Evolutionary conservation across 1,140 invertebrate species (phyloP).

Genomic region (Drosophila gunungcola): DNA sequence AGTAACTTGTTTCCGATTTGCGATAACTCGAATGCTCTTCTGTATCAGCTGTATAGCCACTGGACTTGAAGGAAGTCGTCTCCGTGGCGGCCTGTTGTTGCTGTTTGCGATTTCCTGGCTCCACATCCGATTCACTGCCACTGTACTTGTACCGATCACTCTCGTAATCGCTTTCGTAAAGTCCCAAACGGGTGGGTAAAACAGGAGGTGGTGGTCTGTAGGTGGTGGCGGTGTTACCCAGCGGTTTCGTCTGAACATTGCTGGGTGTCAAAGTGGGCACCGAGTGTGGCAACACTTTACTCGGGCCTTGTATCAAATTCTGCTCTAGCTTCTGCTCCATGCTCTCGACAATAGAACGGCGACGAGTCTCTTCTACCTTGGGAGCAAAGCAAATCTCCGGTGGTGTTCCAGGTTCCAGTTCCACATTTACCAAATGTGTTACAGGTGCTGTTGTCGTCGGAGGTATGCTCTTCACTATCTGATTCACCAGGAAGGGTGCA

Average conservation of each 20-base stretch:
- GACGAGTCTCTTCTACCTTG: slow-evolving; percentile 77
- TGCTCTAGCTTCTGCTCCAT: slow-evolving; percentile 87
- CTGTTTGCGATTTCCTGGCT: slow-evolving; percentile 86
- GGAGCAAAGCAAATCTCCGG: slow-evolving; percentile 88
- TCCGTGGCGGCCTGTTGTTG: slow-evolving; percentile 70
- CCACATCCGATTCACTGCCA: slow-evolving; percentile 88
- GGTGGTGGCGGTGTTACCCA: slow-evolving; percentile 10
- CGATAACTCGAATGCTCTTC: slow-evolving; percentile 86
- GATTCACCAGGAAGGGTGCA: slow-evolving; percentile 86
- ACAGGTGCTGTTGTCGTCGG: slow-evolving; percentile 71
- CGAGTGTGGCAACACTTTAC: slow-evolving; percentile 86
- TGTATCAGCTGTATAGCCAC: slow-evolving; percentile 90
- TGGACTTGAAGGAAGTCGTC: slow-evolving; percentile 84
- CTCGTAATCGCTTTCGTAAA: slow-evolving; percentile 90
- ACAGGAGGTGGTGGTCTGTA: slow-evolving; percentile 85
- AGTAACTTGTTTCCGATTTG: slow-evolving; percentile 75
- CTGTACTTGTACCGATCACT: slow-evolving; percentile 90
- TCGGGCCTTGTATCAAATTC: slow-evolving; percentile 86
- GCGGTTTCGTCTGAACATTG: slow-evolving; percentile 13
- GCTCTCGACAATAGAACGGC: slow-evolving; percentile 86
- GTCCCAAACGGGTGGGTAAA: slow-evolving; percentile 87
- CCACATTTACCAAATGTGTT: slow-evolving; percentile 80
- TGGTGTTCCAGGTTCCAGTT: slow-evolving; percentile 87
- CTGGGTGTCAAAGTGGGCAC: slow-evolving; percentile 80
- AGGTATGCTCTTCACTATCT: slow-evolving; percentile 83